These are phyloP conservation scores for Erithacus rubecula DNA, from an alignment of 2,797 vertebrate species.

Conservation along the genomic window DNA sequence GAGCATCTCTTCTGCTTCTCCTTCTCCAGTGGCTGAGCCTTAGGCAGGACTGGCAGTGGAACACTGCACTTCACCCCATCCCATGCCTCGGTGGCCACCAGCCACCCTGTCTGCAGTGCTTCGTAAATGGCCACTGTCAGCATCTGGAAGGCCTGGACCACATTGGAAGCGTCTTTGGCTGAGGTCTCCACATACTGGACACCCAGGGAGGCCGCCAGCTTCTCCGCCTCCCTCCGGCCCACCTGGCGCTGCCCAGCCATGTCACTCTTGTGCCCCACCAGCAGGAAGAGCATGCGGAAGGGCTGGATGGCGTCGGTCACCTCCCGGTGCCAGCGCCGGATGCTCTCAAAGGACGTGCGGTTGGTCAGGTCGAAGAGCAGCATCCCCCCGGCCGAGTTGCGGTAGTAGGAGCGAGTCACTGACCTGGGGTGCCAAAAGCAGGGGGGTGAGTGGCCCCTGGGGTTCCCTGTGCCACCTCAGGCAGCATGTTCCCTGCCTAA, in stretches of 20 bases:
- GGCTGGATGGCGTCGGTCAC: slow-evolving; percentile 80
- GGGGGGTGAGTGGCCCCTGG: fast-evolving
- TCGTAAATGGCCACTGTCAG: slow-evolving; percentile 76
- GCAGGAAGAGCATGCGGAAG: slow-evolving; percentile 76
- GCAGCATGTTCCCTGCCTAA: background rate
- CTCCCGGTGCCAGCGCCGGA: slow-evolving; percentile 80
- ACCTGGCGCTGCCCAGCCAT: slow-evolving; percentile 64
- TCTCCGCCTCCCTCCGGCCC: slow-evolving; percentile 78
- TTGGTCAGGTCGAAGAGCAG: slow-evolving; percentile 86
- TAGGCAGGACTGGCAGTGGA: background rate
- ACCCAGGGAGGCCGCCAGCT: slow-evolving; percentile 74
- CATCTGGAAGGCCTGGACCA: slow-evolving; percentile 77
- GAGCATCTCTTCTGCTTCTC: slow-evolving; percentile 18
- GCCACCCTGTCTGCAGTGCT: slow-evolving; percentile 73
- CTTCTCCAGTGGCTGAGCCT: background rate
- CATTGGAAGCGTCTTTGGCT: slow-evolving; percentile 79
- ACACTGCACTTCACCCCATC: slow-evolving; percentile 79
- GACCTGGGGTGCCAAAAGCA: slow-evolving; percentile 70
- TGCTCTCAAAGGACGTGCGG: slow-evolving; percentile 81
- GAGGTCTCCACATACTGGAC: slow-evolving; percentile 82
- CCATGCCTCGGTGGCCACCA: slow-evolving; percentile 77
- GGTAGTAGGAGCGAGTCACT: slow-evolving; percentile 87
- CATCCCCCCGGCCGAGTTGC: slow-evolving; percentile 84
- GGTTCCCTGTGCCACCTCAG: fast-evolving
- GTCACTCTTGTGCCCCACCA: slow-evolving; percentile 87